phyloP scores from a whole-genome alignment of 2,113 vertebrate species.

The Anguilla rostrata region DNA sequence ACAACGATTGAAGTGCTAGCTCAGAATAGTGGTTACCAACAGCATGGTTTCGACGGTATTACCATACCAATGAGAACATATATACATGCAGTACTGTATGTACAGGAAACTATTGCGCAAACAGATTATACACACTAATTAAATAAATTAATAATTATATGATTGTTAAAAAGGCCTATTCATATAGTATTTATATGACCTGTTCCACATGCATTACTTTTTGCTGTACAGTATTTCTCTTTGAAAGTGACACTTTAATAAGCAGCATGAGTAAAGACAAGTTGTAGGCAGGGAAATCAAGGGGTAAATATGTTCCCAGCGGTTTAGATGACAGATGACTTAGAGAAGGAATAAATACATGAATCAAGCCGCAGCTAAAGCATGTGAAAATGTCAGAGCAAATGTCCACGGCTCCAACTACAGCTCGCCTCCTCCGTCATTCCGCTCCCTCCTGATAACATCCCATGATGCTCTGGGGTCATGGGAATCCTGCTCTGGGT shows the following conservation, averaged over 20 bases:
- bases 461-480: slow-evolving; percentile 7
- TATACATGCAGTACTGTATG: background rate
- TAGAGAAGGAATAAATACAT: background rate
- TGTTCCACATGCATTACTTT: background rate
- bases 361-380: background rate
- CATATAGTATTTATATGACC: background rate
- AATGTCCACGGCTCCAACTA: background rate
- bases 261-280: background rate
- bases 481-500: background rate
- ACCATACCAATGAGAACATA: background rate
- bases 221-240: background rate
- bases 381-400: background rate
- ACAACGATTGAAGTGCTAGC: background rate
- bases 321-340: background rate
- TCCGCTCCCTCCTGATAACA: background rate
- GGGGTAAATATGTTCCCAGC: background rate
- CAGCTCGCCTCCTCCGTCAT: background rate
- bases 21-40: background rate
- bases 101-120: background rate
- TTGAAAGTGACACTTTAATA: background rate
- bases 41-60: background rate
- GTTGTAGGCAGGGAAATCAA: background rate
- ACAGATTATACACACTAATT: background rate
- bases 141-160: background rate
- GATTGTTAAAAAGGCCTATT: background rate